These are phyloP conservation scores for Thymelicus acteon DNA, from an alignment of 2,888 invertebrate genomes.

Conservation along the genomic window DNA sequence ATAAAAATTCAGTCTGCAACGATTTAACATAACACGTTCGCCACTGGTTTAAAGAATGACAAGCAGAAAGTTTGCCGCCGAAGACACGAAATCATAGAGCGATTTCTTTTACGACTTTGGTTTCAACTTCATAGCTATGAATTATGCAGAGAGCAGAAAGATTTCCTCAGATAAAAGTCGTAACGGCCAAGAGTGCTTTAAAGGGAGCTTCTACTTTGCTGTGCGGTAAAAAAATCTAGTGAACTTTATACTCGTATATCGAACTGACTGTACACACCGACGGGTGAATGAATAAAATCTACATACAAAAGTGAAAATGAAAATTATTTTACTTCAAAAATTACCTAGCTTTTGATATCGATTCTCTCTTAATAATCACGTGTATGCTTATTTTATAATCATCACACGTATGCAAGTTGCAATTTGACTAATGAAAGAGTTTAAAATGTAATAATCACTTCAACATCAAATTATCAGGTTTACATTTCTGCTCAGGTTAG, in stretches of 20 bases:
- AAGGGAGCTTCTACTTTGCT: constrained; percentile 72
- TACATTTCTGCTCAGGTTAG: too few species aligned
- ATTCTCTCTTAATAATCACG: too few species aligned
- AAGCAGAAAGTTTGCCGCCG: constrained; percentile 77
- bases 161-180: constrained; percentile 83
- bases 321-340: too few species aligned
- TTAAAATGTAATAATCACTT: too few species aligned
- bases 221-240: constrained; percentile 18
- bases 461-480: too few species aligned
- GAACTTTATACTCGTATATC: neutral
- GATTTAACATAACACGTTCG: constrained; percentile 39
- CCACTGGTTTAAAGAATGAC: constrained; percentile 75
- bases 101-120: constrained; percentile 83
- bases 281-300: constrained; percentile 9
- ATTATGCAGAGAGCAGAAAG: constrained; percentile 83
- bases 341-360: too few species aligned
- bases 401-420: too few species aligned
- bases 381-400: too few species aligned
- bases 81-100: constrained; percentile 84
- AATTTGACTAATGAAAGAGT: too few species aligned
- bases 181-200: constrained; percentile 79
- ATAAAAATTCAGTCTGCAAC: constrained; percentile 17
- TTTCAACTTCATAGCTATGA: constrained; percentile 84
- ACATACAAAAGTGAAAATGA: constrained; percentile 1
- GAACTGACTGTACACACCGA: constrained; percentile 4